Conservation (phyloP, 2,113 vertebrate genomes). For the Bungarus multicinctus region DNA sequence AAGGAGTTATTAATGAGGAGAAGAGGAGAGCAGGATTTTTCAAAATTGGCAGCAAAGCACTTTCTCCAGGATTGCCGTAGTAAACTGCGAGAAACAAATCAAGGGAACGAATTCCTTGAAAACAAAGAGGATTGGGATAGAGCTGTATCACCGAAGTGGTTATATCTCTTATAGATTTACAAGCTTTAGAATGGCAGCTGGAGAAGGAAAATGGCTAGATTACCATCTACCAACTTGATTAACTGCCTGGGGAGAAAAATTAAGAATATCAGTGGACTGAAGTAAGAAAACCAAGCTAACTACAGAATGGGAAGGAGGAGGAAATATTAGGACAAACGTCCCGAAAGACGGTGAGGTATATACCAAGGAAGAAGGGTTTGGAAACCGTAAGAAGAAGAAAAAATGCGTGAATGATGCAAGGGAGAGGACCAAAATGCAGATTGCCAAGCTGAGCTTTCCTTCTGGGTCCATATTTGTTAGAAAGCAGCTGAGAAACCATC, state of each 20-base stretch:
- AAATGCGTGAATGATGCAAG: too few species aligned
- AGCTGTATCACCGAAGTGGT: background rate
- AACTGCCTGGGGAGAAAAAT: too few species aligned
- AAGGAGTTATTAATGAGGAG: background rate
- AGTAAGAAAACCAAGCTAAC: background rate
- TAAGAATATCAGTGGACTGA: background rate
- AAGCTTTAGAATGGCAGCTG: background rate
- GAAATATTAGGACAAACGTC: background rate
- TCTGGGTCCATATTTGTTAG: background rate
- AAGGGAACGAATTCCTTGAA: too few species aligned
- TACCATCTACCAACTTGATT: background rate
- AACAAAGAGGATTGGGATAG: background rate
- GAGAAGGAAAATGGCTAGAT: background rate
- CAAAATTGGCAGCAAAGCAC: background rate
- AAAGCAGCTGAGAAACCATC: too few species aligned
- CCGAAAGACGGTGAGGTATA: too few species aligned
- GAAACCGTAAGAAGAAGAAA: background rate
- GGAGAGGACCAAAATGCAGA: background rate
- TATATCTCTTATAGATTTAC: background rate
- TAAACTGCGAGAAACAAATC: background rate
- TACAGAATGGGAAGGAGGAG: background rate
- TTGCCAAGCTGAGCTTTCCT: background rate
- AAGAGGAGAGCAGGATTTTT: background rate
- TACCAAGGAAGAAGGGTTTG: background rate
- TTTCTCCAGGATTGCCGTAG: background rate